Evolutionary conservation across 1,140 invertebrate genomes (phyloP).

Genomic region (Oryctes rhinoceros): DNA sequence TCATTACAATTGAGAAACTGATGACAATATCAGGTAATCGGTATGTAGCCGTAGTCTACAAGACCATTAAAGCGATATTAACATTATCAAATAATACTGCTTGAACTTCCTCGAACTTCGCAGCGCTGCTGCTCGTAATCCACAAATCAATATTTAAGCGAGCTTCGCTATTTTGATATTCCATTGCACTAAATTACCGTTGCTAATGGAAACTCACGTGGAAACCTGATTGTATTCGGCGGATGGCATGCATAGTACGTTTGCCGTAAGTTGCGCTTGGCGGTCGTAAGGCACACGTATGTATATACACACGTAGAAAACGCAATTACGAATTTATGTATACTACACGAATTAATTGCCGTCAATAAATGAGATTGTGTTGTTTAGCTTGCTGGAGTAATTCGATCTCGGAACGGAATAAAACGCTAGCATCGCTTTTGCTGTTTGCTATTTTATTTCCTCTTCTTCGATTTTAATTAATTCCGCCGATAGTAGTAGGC

Average conservation of each 20-base stretch:
- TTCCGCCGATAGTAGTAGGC: not conserved
- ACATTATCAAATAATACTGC: not conserved
- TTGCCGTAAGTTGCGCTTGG: not conserved
- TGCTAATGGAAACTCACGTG: conserved; percentile 23
- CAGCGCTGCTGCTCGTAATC: not conserved
- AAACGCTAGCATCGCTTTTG: not conserved
- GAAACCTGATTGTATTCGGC: conserved; percentile 22
- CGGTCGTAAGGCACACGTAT: not conserved
- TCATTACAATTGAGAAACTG: too few species aligned
- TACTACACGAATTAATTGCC: not conserved
- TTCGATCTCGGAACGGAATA: not conserved
- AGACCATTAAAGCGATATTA: conserved; percentile 1
- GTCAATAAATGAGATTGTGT: conserved; percentile 10
- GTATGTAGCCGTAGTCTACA: not conserved
- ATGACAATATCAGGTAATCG: too few species aligned
- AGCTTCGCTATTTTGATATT: conserved; percentile 19
- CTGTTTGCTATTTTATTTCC: not conserved
- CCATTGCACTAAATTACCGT: conserved; percentile 29
- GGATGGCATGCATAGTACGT: not conserved
- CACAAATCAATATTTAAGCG: conserved; percentile 33
- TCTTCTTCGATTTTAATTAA: not conserved
- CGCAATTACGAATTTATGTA: not conserved
- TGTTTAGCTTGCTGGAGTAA: not conserved
- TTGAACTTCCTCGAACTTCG: not conserved
- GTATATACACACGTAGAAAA: not conserved